Evolutionary conservation across 2,888 invertebrate genomes (phyloP), one percentile per base, ranked within the genome.

Genomic region (Drosophila picticornis): DNA sequence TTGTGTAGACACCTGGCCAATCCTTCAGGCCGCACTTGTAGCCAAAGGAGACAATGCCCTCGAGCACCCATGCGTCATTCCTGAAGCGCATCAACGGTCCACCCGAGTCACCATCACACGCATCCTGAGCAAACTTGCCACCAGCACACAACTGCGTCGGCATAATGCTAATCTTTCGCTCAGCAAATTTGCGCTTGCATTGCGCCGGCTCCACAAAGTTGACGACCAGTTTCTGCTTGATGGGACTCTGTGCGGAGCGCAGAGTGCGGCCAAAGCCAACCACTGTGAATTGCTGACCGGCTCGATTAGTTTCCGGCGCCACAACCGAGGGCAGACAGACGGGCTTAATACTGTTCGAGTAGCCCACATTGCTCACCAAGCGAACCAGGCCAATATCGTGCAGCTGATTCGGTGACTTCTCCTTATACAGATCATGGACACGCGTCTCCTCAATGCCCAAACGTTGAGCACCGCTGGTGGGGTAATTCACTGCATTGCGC

Each of bases 91-190:
- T 96, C 34, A 97, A 91, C 0, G 97, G 96, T 4, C 96, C 96
- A 4, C 97, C 97, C 0, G 96, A 96, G 83, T 97, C 97, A 0
- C 97, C 97, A 51, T 94, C 94, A 83, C 97, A 97, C 0, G 96
- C 95, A 84, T 97, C 97, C 81, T 95, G 94, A 0, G 94, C 94
- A 66, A 93, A 94, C 7, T 93, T 93, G 0, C 97, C 96, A 2
- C 97, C 97, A 9, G 96, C 96, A 83, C 96, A 97, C 0, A 96
- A 80, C 86, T 96, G 96, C 0, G 86, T 76, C 3, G 92, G 77
- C 56, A 84, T 83, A 31, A 93, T 88, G 29, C 75, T 78, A 16
- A 93, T 86, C 38, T 88, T 91, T 10, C 87, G 86, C 38, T 91
- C 77, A 0, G 74, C 73, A 59, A 91, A 93, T 29, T 91, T 91